Conservation (phyloP, 2,888 invertebrate species). For the Ichneumon xanthorius region DNA sequence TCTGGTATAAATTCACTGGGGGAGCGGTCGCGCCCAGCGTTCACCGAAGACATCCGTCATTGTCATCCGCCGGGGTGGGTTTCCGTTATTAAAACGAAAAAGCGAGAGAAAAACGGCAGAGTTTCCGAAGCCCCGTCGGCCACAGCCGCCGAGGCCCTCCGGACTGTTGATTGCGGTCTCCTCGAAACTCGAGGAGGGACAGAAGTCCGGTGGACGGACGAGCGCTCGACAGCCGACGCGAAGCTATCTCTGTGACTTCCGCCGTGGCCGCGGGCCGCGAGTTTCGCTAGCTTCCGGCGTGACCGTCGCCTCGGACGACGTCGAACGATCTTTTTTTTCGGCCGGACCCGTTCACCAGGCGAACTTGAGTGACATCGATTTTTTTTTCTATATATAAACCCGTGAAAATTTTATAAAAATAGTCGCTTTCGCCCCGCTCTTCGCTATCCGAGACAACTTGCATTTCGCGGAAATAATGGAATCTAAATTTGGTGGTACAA, state of each 20-base stretch:
- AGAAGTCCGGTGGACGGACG: constrained; percentile 50
- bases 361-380: constrained; percentile 19
- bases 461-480: no score
- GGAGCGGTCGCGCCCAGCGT: constrained; percentile 60
- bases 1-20: constrained; percentile 53
- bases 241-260: background rate
- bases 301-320: background rate
- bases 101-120: constrained; percentile 44
- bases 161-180: constrained; percentile 65
- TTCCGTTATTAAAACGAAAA: constrained; percentile 69
- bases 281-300: background rate
- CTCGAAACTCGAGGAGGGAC: constrained; percentile 42
- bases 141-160: constrained; percentile 24
- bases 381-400: background rate
- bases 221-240: constrained; percentile 28
- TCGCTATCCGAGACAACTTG: no score
- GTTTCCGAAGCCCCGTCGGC: constrained; percentile 38
- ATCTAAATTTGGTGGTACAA: no score
- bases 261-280: background rate
- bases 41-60: constrained; percentile 67
- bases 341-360: background rate
- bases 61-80: constrained; percentile 65
- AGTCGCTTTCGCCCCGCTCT: no score
- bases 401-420: no score
- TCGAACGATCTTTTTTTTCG: constrained; percentile 1